Evolutionary conservation across 2,113 vertebrate genomes (phyloP).

Genomic region (Lepisosteus oculatus): DNA sequence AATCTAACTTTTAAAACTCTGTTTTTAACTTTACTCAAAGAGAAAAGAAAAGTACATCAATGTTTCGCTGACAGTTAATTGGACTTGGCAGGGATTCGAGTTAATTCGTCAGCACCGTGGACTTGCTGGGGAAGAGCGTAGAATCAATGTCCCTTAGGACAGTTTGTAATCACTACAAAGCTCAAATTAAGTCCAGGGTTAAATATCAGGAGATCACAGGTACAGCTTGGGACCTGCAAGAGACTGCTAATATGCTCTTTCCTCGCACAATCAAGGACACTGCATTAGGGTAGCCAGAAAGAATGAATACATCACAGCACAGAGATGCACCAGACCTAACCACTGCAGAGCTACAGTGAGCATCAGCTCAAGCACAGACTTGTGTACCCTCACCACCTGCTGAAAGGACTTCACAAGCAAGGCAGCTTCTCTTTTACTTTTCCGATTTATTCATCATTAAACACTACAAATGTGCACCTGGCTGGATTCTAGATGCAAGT

Average conservation of each 20-base stretch:
- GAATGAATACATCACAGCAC: not conserved
- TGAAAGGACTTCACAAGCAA: too few species aligned
- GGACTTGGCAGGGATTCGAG: constrained; percentile 90
- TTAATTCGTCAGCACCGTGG: constrained; percentile 94
- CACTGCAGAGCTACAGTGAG: too few species aligned
- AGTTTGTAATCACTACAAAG: constrained; percentile 86
- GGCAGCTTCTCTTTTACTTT: too few species aligned
- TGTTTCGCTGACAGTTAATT: constrained; percentile 86
- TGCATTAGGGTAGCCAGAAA: constrained; percentile 38
- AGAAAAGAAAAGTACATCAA: constrained; percentile 73
- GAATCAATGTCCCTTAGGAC: constrained; percentile 83
- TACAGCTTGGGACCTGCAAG: constrained; percentile 68
- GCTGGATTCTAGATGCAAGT: too few species aligned
- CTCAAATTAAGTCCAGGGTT: constrained; percentile 86
- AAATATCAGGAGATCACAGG: constrained; percentile 86
- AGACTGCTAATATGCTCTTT: constrained; percentile 74
- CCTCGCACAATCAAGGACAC: constrained; percentile 70
- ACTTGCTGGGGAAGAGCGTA: constrained; percentile 81
- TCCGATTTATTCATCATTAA: too few species aligned
- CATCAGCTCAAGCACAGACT: too few species aligned
- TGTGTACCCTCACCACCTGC: too few species aligned
- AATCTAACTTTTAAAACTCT: constrained; percentile 63
- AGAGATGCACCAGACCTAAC: too few species aligned
- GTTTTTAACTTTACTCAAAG: constrained; percentile 72
- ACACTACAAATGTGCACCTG: too few species aligned